Conservation (phyloP, 2,888 invertebrate genomes). For the Diarsia dahlii region DNA sequence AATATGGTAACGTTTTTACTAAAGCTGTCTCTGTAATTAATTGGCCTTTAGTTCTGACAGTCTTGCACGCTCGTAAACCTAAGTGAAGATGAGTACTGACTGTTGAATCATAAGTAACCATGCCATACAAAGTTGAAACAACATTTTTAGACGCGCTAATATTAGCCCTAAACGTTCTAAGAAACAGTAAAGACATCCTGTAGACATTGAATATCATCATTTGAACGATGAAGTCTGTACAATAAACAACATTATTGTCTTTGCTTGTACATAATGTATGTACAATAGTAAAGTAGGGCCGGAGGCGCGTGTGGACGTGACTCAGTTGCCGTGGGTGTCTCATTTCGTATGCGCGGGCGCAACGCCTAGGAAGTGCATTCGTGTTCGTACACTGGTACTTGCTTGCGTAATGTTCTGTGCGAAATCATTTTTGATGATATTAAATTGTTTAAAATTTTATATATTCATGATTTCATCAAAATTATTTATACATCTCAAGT, state of each 20-base stretch:
- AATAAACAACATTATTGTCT: constrained; percentile 75
- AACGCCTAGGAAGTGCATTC: constrained; percentile 85
- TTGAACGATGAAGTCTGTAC: constrained; percentile 68
- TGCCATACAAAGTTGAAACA: constrained; percentile 50
- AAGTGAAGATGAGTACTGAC: constrained; percentile 42
- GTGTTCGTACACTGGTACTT: constrained; percentile 70
- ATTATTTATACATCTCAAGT: constrained; percentile 10
- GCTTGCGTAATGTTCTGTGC: constrained; percentile 72
- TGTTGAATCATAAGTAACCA: constrained; percentile 41
- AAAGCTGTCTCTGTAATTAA: constrained; percentile 57
- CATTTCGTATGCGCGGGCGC: constrained; percentile 83
- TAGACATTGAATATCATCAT: constrained; percentile 70
- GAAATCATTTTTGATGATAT: constrained; percentile 63
- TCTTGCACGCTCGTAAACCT: constrained; percentile 40
- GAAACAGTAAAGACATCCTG: constrained; percentile 77
- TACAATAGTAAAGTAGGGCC: constrained; percentile 67
- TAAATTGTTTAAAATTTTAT: constrained; percentile 20
- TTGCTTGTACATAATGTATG: constrained; percentile 67
- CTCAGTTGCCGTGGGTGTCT: constrained; percentile 82
- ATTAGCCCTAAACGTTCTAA: constrained; percentile 65
- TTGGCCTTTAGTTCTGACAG: constrained; percentile 41
- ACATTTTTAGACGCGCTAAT: constrained; percentile 59
- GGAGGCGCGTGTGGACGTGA: constrained; percentile 74
- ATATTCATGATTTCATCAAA: constrained; percentile 15
- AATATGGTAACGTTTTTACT: constrained; percentile 51